Conservation (phyloP, 2,888 invertebrate species). For the Spisula solida region DNA sequence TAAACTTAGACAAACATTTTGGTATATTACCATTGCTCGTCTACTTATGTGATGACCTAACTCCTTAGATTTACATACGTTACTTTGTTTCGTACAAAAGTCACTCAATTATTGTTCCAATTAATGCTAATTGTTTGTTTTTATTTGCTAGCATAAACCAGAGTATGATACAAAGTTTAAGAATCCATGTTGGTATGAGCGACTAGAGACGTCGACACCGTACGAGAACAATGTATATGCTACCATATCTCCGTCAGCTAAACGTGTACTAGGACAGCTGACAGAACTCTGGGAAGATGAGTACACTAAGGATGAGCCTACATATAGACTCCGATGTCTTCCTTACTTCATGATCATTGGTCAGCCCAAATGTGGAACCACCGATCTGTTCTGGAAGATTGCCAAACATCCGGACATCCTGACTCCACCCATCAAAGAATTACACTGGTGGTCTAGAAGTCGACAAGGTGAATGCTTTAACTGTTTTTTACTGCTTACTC, state of each 20-base stretch:
- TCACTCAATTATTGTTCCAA: too few relatives aligned
- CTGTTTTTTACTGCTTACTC: too few relatives aligned
- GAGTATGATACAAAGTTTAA: conserved; percentile 76
- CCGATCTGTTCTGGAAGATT: conserved; percentile 80
- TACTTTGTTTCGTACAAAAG: too few relatives aligned
- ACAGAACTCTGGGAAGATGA: conserved; percentile 47
- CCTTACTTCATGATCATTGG: conserved; percentile 91
- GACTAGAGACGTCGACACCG: conserved; percentile 65
- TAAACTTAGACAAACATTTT: too few relatives aligned
- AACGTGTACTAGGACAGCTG: conserved; percentile 48
- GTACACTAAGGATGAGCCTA: conserved; percentile 9
- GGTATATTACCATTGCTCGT: too few relatives aligned
- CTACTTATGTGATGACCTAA: too few relatives aligned
- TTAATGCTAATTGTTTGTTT: neutral
- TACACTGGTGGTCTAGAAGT: conserved; percentile 83
- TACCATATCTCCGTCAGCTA: conserved; percentile 68
- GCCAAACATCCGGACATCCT: conserved; percentile 79
- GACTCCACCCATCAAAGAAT: conserved; percentile 81
- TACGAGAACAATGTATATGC: conserved; percentile 77
- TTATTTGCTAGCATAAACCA: conserved; percentile 42
- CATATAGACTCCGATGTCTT: conserved; percentile 90
- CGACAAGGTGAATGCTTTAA: conserved; percentile 74
- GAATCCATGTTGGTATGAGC: conserved; percentile 84
- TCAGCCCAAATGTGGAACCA: conserved; percentile 83
- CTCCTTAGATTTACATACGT: too few relatives aligned